Evolutionary conservation across 1,140 invertebrate genomes (phyloP), one percentile per base, ranked within the genome.

Genomic region (Hyposmocoma kahamanoa): DNA sequence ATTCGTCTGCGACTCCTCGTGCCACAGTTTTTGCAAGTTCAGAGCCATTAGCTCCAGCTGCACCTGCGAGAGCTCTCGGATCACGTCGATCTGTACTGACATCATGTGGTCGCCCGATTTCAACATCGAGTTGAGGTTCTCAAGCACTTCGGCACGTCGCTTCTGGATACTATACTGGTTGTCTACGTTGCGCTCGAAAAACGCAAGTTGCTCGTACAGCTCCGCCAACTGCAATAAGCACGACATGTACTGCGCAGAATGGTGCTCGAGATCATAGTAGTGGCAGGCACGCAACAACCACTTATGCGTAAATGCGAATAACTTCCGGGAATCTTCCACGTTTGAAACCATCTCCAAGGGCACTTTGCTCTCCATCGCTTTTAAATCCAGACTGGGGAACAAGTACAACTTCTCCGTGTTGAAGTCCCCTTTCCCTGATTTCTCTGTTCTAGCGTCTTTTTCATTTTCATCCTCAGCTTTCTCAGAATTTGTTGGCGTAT

Each of bases 81-180:
- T 84, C 6, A 84, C 71, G 41, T 82, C 78, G n/a, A 82, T 80
- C 42, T 84, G 78, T 11, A 81, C 76, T 0, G 78, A 73, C 73
- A 81, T 80, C 9, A 68, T 66, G 22, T 71, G 76, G 20, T 84
- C 80, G 49, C 80, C 78, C 1, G 67, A 75, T 53, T 84, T 84
- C 9, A 84, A 52, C 39, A 84, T 47, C 1, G 76, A 72, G 46
- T 82, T 88, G 0, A 92, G 59, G 1, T 87, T 88, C 61, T 90
- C 88, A 30, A 94, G 64, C 62, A 92, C 87, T 53, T 93, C 92
- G 9, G 91, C 88, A 26, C 92, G 71, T 38, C 91, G 80, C 72
- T 92, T 93, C 60, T 93, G 91, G 74, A 93, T 90, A 52, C 88
- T 90, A 66, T 92, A 93, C 67, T 92, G 89, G 44, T 88, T 87